Evolutionary conservation across 1,140 invertebrate species (phyloP), one percentile per base, ranked within the genome.

Genomic region (Microplitis mediator): DNA sequence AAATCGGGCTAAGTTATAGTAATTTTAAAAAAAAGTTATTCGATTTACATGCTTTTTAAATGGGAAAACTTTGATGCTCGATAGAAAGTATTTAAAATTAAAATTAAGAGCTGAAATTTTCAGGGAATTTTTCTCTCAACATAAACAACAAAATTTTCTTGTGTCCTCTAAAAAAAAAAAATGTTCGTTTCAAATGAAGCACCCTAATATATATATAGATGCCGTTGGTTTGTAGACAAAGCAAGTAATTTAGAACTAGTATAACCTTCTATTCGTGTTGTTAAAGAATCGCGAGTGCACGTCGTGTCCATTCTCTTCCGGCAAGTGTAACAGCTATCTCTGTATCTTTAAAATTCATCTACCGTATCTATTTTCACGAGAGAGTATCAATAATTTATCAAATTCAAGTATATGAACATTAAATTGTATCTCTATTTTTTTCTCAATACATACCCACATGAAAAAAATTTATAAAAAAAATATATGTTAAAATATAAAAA

Each of bases 241-340:
- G 23, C 56, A 9, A 58, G 56, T 31, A 9, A 23, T 8, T 23
- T 9, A 58, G 5, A 45, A 45, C 6, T 45, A 45, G 11, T 11
- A 45, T 45, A 45, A 45, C 39, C 39, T 45, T 45, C 39, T 45
- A 45, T 45, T 45, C 39, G 39, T 45, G 39, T 45, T 45, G 39
- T 31, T 58, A 9, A 16, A 23, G 56, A 16, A 35, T 52, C 6
- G 71, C 56, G 64, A 45, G 2, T 52, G 64, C 16, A 50, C 51
- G 70, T 4, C 70, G 16, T 36, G 63, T 9, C 71, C 71, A 69
- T 69, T 73, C 71, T 73, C 71, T 73, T 73, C 71, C 71, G 71
- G 71, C 71, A 73, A 72, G 71, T 73, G 71, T 52, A 67, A 67
- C 65, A 67, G 52, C 65, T 61, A 45, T 50, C 23, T 13, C 45